Base-by-base conservation (phyloP, 2,888 invertebrate genomes). In the Plebejus argus region DNA sequence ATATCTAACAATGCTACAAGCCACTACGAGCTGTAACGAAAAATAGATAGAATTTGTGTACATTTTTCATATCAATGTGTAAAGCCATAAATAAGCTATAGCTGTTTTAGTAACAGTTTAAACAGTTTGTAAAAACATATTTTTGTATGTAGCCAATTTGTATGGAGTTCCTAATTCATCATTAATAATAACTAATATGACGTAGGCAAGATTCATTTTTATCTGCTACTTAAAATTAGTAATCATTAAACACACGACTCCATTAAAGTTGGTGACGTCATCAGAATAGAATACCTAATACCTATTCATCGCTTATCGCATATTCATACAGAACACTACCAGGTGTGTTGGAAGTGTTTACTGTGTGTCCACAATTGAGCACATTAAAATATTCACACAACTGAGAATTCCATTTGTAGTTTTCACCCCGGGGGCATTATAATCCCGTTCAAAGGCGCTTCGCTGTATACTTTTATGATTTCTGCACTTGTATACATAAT, bases 371-470 rank as follows among this genome's bases (percentile, higher is more conserved):
- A 89, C 89, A 89, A 81, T 83, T 79, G 81, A 81, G 81, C 83
- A 83, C 82, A 85, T 87, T 90, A 83, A 89, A 90, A 89, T 90
- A 91, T 91, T 89, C 88, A 89, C 85, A 83, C 85, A 82, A 85
- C 85, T 87, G 86, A 83, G 89, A 91, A 91, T 90, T 90, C 88
- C 90, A 90, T 91, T 90, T 89, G 85, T 87, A 88, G 87, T 89
- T 89, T 88, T 82, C 85, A 83, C 82, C 84, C 84, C 83, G 82
- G 83, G 86, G 85, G 85, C 86, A 87, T 86, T 85, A 88, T 83
- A 84, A 77, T 45, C 71, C 61, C 72, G 58, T 76, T 76, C 39
- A 76, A 76, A 39, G 58, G 39, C 76, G 61, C 39, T 76, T 81
- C 80, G 83, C 81, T 89, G 89, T 89, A 89, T 87, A 89, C 86